Conservation (phyloP, 2,113 vertebrate genomes). For the Ariopsis seemanni region DNA sequence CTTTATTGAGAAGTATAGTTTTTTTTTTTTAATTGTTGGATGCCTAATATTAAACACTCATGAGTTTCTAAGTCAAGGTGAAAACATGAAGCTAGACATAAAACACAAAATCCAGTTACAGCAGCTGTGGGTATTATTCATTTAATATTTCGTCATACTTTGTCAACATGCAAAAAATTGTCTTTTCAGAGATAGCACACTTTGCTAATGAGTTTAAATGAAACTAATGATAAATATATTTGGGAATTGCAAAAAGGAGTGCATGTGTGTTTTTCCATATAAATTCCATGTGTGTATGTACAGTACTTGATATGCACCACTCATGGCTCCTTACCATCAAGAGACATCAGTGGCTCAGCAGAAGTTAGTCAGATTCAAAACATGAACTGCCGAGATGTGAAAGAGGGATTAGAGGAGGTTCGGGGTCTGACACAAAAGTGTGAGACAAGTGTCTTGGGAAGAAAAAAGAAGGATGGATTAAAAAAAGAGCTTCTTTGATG, state of each 20-base stretch:
- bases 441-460: constrained; percentile 65
- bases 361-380: constrained; percentile 65
- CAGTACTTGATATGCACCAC: neutral
- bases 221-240: constrained; percentile 5
- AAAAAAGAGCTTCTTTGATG: constrained; percentile 67
- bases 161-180: neutral
- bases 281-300: neutral
- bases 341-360: constrained; percentile 62
- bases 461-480: constrained; percentile 67
- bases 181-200: neutral
- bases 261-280: neutral
- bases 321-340: neutral
- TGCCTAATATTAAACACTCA: neutral
- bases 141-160: neutral
- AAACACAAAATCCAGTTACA: neutral
- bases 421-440: constrained; percentile 63
- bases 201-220: neutral
- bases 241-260: neutral
- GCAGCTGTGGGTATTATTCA: neutral
- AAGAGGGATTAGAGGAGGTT: constrained; percentile 67
- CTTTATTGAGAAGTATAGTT: neutral
- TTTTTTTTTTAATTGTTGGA: neutral
- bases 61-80: neutral
- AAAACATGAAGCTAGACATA: neutral
- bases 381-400: constrained; percentile 63